Evolutionary conservation across 2,888 invertebrate genomes (phyloP), one percentile per base, ranked within the genome.

Genomic region (Augiades crinisus): DNA sequence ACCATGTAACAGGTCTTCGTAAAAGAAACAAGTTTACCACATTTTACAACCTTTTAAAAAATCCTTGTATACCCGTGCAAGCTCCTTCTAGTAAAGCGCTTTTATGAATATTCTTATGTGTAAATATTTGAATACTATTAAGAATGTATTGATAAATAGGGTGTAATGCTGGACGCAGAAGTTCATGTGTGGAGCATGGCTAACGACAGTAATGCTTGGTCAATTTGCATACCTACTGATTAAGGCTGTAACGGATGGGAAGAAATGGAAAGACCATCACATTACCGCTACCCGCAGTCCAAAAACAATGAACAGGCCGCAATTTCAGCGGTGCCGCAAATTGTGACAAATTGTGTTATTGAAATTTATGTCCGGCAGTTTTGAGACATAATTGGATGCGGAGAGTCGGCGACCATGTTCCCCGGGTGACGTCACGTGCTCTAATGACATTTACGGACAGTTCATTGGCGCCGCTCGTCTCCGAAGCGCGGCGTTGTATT

Each of bases 301-400:
- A 51, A 50, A 50, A 51, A 51, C 22, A 30, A 43, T 30, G 36
- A 50, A 36, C 30, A 31, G 31, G 43, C 36, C 34, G 51, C 51
- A 16, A 24, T 52, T 52, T 45, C 33, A 45, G 52, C 45, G 65
- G 62, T 69, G 64, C 78, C 81, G 68, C 79, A 81, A 81, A 80
- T 78, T 79, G 78, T 81, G 78, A 81, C 80, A 81, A 82, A 84
- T 82, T 80, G 76, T 79, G 73, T 82, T 83, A 81, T 83, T 78
- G 81, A 81, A 84, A 84, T 85, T 84, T 81, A 83, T 81, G 81
- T 81, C 75, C 77, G 73, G 75, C 79, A 78, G 78, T 82, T 81
- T 85, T 82, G 78, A 78, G 79, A 78, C 75, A 77, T 83, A 85
- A 83, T 81, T 85, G 80, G 78, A 81, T 76, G 78, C 72, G 72